Conservation (phyloP, 2,797 vertebrate genomes). For the Crenichthys baileyi region DNA sequence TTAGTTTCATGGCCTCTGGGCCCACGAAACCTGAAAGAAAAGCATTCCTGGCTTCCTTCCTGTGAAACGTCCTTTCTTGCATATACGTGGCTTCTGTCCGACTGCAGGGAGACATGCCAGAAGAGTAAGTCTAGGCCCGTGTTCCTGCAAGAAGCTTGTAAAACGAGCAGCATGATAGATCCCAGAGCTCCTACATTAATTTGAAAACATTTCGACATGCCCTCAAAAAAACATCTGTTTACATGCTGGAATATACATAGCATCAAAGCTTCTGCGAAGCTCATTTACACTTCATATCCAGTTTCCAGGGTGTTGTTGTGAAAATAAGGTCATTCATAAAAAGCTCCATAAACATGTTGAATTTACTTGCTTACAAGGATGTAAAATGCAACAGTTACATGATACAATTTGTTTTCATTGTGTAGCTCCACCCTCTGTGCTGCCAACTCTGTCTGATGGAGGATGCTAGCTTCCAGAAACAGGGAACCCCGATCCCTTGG, state of each 20-base stretch:
- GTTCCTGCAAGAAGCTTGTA: constrained; percentile 56
- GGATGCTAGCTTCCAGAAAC: not conserved
- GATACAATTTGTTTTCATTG: constrained; percentile 41
- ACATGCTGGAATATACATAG: constrained; percentile 10
- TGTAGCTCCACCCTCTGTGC: constrained; percentile 29
- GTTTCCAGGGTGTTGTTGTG: constrained; percentile 34
- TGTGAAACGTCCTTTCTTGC: constrained; percentile 20
- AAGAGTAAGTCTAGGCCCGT: constrained; percentile 41
- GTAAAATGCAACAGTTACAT: constrained; percentile 31
- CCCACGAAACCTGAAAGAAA: constrained; percentile 25
- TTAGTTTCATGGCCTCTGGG: constrained; percentile 48
- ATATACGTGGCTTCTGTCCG: constrained; percentile 45
- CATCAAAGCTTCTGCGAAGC: not conserved
- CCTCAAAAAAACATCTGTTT: constrained; percentile 16
- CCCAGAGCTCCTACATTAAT: constrained; percentile 45
- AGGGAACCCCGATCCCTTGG: not conserved
- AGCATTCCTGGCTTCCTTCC: constrained; percentile 25
- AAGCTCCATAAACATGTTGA: constrained; percentile 40
- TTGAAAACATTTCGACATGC: constrained; percentile 4
- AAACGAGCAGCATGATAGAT: constrained; percentile 48
- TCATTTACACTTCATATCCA: not conserved
- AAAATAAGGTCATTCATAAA: constrained; percentile 34
- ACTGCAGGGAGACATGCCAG: constrained; percentile 27
- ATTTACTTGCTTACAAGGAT: constrained; percentile 21
- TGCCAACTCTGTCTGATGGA: constrained; percentile 1